Base-by-base conservation (phyloP, 2,888 invertebrate species). In the Cephus nigrinus region DNA sequence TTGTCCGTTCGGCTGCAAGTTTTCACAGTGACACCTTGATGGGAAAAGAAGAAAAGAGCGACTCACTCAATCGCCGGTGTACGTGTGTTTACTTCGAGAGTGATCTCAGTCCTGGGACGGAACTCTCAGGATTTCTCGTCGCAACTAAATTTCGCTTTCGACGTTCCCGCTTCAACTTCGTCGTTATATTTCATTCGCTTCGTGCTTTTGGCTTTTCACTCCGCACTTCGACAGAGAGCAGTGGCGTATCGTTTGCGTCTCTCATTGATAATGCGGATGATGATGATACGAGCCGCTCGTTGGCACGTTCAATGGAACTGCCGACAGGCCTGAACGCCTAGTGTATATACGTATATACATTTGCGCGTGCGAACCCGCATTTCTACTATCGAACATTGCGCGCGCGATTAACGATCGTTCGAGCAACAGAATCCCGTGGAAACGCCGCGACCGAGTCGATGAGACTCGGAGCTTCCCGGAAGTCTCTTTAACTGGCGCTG, bases 371-470 rank as follows among this genome's bases (percentile, higher is more conserved):
- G 36, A 36, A 15, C 0, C 15, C 15, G 36, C 15, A 1, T 4
- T 5, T 40, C 40, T 9, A 40, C 23, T 40, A 9, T 15, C 40
- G 40, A 40, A 40, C 0, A 23, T 40, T 15, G 36, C 72, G 75
- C 80, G 74, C 69, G 78, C 75, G 80, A 79, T 81, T 79, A 80
- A 85, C 82, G 81, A 84, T 72, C 77, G 69, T 69, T 72, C 75
- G 74, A 76, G 30, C 12, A 3, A 31, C 2, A 9, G 55, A 9
- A 23, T 55, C 23, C 9, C 23, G 23, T 40, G 15, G 15, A 40
- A 40, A 15, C 40, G 15, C 0, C 15, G 40, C 40, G 23, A 40
- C 23, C 40, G 2, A 40, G 40, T 55, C 23, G 55, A 55, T 0
- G 55, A 1, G 5, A 55, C 55, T 23, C 55, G 23, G 23, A 55